Conservation (phyloP, 2,888 invertebrate genomes). For the Tetrapedia diversipes region DNA sequence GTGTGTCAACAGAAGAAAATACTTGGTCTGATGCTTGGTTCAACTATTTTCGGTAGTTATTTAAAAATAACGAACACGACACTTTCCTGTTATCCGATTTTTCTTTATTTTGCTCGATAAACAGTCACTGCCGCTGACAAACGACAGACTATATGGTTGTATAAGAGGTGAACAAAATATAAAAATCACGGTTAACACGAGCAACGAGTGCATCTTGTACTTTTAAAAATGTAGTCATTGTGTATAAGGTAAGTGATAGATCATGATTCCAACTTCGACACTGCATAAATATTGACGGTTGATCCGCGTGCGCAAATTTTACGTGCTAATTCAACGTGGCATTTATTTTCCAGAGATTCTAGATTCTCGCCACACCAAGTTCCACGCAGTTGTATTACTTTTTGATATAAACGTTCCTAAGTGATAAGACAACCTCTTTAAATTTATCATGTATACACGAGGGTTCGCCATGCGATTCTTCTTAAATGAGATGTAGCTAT, state of each 20-base stretch:
- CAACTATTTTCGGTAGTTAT: neutral
- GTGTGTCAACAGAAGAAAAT: too few species aligned
- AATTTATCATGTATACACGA: slow-evolving; percentile 54
- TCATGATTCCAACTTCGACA: neutral
- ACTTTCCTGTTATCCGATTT: neutral
- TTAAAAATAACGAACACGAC: neutral
- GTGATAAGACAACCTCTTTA: slow-evolving; percentile 62
- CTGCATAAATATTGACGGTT: neutral
- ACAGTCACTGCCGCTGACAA: neutral
- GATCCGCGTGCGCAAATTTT: neutral
- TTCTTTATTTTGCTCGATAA: slow-evolving; percentile 11
- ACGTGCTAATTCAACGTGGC: slow-evolving; percentile 40
- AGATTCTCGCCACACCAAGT: slow-evolving; percentile 48
- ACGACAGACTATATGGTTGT: neutral
- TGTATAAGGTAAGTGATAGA: neutral
- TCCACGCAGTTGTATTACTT: slow-evolving; percentile 71
- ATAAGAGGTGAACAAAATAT: neutral
- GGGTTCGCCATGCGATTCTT: slow-evolving; percentile 75
- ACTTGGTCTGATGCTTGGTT: too few species aligned
- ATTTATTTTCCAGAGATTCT: slow-evolving; percentile 73
- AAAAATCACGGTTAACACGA: neutral
- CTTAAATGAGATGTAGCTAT: slow-evolving; percentile 68
- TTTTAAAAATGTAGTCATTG: neutral
- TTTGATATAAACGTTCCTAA: slow-evolving; percentile 81
- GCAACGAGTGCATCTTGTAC: neutral